Base-by-base conservation (phyloP, 2,113 vertebrate species). In the Pomatorhinus ruficollis region DNA sequence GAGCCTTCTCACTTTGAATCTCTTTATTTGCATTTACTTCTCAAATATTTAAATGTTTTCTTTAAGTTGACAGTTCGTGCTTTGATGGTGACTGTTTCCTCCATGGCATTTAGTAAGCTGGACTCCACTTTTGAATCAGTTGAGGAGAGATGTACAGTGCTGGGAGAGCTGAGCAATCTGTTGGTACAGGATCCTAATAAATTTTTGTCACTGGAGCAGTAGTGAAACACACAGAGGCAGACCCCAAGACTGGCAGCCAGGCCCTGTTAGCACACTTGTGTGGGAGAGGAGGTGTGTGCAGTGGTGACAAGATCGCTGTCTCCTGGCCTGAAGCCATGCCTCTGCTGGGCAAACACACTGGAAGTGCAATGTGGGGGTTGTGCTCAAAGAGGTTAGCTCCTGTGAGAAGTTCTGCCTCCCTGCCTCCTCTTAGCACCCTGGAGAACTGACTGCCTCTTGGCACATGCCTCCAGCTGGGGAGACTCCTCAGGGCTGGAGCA, bases 261-360 rank as follows among this genome's bases (percentile, higher is more conserved):
- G 33, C 69, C 6, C 47, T 71, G 24, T 24, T 31, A 20, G 30
- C 0, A 0, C 16, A 5, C 8, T 52, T 68, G 9, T 14, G 33
- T 54, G 69, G 63, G 33, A 83, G 45, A 61, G 77, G 71, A 89
- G 35, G 4, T 53, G 9, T 30, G 8, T 40, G n/a, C 70, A 44
- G 5, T 24, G 35, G 33, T 54, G 72, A 20, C 71, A 47, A n/a
- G 28, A 9, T 57, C 0, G 0, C 49, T 75, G 52, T 45, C 70
- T 53, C 76, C 39, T 81, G 81, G 20, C 0, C 0, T 59, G 12
- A 45, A 24, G 52, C 2, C 2, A 2, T 45, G 18, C 23, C 25
- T 56, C 35, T 74, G 28, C 17, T 74, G 74, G 50, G 27, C 1
- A 4, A 33, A 8, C 44, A 35, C 31, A 4, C 49, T 42, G 56